Base-by-base conservation (phyloP, 1,140 invertebrate genomes). In the Drosophila serrata region DNA sequence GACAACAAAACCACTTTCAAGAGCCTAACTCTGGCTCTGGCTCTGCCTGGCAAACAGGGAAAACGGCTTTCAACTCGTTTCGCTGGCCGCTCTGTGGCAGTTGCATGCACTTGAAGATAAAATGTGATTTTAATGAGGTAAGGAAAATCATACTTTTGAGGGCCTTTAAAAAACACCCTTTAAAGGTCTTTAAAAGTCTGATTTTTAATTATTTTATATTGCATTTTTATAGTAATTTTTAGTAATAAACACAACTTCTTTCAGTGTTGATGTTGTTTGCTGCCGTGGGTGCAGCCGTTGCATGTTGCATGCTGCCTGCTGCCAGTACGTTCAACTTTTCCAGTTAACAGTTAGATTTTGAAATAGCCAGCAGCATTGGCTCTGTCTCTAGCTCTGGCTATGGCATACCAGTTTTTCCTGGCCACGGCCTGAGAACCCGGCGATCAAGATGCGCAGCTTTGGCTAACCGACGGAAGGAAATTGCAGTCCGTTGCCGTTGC, bases 301-400 rank as follows among this genome's bases (percentile, higher is more conserved):
- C 85, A 90, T 90, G 85, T 88, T 88, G 85, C 42, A 43, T 43
- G 42, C 42, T 42, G 37, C 84, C 82, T 87, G 84, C 84, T 49
- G 46, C 85, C 70, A 85, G 85, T 90, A 90, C 85, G 86, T 90
- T 90, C 85, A 90, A 90, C 85, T 90, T 90, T 90, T 90, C 81
- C 82, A 90, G 85, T 90, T 81, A 90, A 90, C 85, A 90, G 85
- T 90, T 90, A 90, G 86, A 90, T 90, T 90, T 90, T 79, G 86
- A 90, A 90, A 90, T 90, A 74, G 85, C 85, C 85, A 90, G 40
- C 81, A 79, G 84, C 84, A 82, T 39, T 35, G 70, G 74, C 78
- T 46, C 22, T 46, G 42, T 45, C 42, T 27, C 39, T 33, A 19
- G 24, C 63, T 40, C 1, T n/a, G n/a, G 45, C 62, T 53, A n/a